Base-by-base conservation (phyloP, 2,797 vertebrate genomes). In the Lemur catta region DNA sequence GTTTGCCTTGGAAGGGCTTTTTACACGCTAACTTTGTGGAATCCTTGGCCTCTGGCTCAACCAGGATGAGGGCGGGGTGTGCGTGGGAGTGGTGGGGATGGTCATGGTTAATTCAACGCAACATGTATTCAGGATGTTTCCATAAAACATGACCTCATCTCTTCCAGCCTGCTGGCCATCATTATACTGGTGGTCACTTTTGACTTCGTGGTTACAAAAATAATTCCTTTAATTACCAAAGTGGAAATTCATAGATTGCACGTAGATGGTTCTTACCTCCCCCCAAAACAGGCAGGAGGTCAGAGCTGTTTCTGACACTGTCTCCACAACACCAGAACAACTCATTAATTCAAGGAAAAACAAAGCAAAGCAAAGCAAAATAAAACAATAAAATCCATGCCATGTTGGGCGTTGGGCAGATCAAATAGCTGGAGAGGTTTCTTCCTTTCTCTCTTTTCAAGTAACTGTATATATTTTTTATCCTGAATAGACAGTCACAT, bases 71-170 rank as follows among this genome's bases (percentile, higher is more conserved):
- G 96, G 93, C 72, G 84, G 95, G 71, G 94, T 59, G 78, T 93
- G 78, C 74, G 96, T 92, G 97, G 94, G 96, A 84, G 96, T 65
- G 94, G 80, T 43, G 43, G 88, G 71, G 72, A 72, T 50, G 76
- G 96, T 96, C 96, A 88, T 48, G 97, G 96, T 82, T 94, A 96
- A 94, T 95, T 90, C 95, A 50, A 14, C 6, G 52, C 94, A 72
- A 46, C 92, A 8, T 74, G 75, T 35, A 50, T 95, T 91, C 94
- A 91, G 97, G 96, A 96, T 96, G 96, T 97, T 97, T 97, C 95
- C 96, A 94, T 90, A 43, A 93, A 95, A 20, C 89, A 96, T 97
- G 95, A 97, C 93, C 96, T 98, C 96, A 97, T 95, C 90, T 35
- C 93, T 95, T 93, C 94, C 96, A 81, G 82, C 89, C 95, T 1